Base-by-base conservation (phyloP, 1,140 invertebrate genomes). In the Papilio machaon region DNA sequence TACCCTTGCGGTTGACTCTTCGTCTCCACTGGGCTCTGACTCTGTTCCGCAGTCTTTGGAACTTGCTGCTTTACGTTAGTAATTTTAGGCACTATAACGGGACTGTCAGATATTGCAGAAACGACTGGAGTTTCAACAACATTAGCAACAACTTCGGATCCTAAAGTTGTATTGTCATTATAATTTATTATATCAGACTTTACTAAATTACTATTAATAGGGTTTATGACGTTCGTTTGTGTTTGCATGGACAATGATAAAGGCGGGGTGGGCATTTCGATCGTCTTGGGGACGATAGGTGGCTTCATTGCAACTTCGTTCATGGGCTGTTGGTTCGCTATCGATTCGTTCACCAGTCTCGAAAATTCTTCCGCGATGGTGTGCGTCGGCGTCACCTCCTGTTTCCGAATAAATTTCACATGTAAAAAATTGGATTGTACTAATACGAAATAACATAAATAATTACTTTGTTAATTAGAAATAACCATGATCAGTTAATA, bases 11-110 rank as follows among this genome's bases (percentile, higher is more conserved):
- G 81, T 86, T 79, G 89, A 83, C 90, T 92, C 89, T 85, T 92
- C 52, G 84, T 84, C 87, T 94, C 92, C 90, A 91, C 78, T 86
- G 90, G 83, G 82, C 85, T 82, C 80, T 88, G 89, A 81, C 38
- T 87, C 82, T 85, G 83, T 79, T 92, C 92, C 88, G 85, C 87
- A 90, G 75, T 90, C 82, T 92, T 93, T 87, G 91, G 90, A 74
- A 87, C 64, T 67, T 11, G 82, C 86, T 90, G 89, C 83, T 92
- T 93, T 84, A 85, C 79, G 83, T 89, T 90, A 81, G 91, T 85
- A 88, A 92, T 87, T 91, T 94, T 94, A 92, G 92, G 92, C 92
- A 94, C 92, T 91, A 93, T 92, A 85, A 93, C 91, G 85, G 92
- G 92, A 90, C 90, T 94, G 67, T 93, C 90, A 78, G 92, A 93